A percentile compares a stretch with the other conserved stretches of the same genome.
These are phyloP conservation scores for Pantherophis alleghaniensis DNA, from an alignment of 2,797 vertebrate genomes.

Conservation along the genomic window DNA sequence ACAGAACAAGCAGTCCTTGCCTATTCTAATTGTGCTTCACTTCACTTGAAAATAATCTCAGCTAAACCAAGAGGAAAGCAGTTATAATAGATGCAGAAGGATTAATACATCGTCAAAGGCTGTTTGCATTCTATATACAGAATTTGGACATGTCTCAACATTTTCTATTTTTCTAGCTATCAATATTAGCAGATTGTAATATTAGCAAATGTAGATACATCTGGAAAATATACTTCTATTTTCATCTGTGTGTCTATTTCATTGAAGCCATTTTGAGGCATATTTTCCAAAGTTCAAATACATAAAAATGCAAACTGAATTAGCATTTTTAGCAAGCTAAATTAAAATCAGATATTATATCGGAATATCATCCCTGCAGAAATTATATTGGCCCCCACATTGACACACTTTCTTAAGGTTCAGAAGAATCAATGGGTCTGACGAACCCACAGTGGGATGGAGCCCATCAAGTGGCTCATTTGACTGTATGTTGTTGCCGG, in stretches of 20 bases:
- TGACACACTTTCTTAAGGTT: no score
- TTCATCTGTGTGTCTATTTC: neutral
- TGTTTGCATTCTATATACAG: neutral
- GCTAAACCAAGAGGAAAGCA: neutral
- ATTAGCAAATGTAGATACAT: neutral
- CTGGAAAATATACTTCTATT: slow-evolving; percentile 3
- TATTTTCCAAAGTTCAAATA: neutral
- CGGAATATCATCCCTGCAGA: neutral
- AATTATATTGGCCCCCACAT: neutral
- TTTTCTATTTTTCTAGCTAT: neutral
- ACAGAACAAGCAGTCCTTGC: neutral
- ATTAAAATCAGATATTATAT: neutral
- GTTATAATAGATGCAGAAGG: neutral
- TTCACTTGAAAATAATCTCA: neutral
- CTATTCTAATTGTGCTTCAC: neutral
- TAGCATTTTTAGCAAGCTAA: no score
- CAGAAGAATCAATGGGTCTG: no score
- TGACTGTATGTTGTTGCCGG: no score
- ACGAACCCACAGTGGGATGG: no score
- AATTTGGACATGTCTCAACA: neutral
- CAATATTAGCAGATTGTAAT: neutral
- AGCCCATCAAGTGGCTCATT: no score
- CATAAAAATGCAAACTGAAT: neutral
- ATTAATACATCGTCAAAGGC: neutral
- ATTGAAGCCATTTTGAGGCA: neutral